Base-by-base conservation (phyloP, 2,797 vertebrate species). In the Sebastes oblongus region DNA sequence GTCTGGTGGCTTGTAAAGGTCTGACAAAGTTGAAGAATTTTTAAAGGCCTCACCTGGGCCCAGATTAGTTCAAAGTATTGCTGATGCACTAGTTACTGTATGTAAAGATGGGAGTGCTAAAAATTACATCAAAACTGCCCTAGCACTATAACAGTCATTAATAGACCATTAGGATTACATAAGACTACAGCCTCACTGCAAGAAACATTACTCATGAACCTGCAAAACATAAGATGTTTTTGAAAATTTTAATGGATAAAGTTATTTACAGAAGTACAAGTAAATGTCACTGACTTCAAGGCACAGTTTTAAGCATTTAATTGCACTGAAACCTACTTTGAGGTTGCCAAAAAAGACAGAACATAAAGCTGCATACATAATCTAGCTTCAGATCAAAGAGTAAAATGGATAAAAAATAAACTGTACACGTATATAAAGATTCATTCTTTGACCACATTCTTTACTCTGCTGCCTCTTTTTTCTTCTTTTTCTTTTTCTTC, bases 401-500 rank as follows among this genome's bases (percentile, higher is more conserved):
- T 39, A 78, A 81, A 70, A 64, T 50, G 3, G 39, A 52, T 22
- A 81, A 78, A 92, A 58, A 85, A 84, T 30, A 73, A 72, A 75
- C 88, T 95, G 83, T 94, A 95, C 94, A 94, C 7, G 78, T 89
- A 71, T 75, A 81, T 59, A 69, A 82, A 81, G 56, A 27, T 55
- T 71, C 30, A 79, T 83, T 88, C 73, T 61, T 39, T 75, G 30
- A 32, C 14, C n/a, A 24, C 16, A 69, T 10, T 90, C 81, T 60
- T 24, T 90, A 29, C n/a, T 84, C 70, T 3, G 65, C 4, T 3
- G 8, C n/a, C 22, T 74, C 66, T 24, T 84, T 82, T 82, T 91
- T 94, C 72, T 94, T 94, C 18, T 92, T 95, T 2, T 93, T 95
- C 77, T 94, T 96, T 5, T 94, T 95, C 14, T 94, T 94, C 46